Evolutionary conservation across 2,797 vertebrate genomes (phyloP).

Genomic region (Protosalanx chinensis): DNA sequence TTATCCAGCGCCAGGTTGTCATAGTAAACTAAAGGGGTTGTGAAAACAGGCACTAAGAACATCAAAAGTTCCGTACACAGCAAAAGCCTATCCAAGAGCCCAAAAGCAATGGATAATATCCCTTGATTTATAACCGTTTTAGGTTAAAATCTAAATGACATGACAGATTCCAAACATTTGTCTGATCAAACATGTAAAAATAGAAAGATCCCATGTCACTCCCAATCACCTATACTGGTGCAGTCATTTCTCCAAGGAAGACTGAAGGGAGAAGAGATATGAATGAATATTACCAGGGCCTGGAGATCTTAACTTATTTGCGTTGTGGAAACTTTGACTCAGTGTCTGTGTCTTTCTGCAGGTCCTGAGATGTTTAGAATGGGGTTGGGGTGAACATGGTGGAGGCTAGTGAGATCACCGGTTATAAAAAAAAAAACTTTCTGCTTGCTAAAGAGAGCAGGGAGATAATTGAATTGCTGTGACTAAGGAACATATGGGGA

Average conservation of each 20-base stretch:
- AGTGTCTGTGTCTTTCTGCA: slow-evolving; percentile 23
- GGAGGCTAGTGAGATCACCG: neutral
- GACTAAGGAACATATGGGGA: no score
- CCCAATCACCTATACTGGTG: no score
- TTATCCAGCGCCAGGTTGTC: neutral
- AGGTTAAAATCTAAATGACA: no score
- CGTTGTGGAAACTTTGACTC: no score
- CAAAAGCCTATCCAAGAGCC: neutral
- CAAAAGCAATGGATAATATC: neutral
- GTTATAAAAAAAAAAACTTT: neutral
- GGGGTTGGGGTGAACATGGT: no score
- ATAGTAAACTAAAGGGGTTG: neutral
- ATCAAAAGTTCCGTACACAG: neutral
- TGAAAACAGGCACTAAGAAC: neutral
- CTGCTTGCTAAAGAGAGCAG: neutral
- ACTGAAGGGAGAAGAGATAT: neutral
- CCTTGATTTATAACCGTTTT: neutral
- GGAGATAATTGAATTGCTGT: neutral
- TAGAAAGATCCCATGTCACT: neutral
- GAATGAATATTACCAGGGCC: neutral
- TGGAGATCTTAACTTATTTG: neutral
- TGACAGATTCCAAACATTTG: no score
- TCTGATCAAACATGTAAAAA: neutral
- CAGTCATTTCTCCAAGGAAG: neutral
- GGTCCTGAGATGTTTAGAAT: slow-evolving; percentile 52